Conservation (phyloP, 2,113 vertebrate species). For the Tonatia bakeri region DNA sequence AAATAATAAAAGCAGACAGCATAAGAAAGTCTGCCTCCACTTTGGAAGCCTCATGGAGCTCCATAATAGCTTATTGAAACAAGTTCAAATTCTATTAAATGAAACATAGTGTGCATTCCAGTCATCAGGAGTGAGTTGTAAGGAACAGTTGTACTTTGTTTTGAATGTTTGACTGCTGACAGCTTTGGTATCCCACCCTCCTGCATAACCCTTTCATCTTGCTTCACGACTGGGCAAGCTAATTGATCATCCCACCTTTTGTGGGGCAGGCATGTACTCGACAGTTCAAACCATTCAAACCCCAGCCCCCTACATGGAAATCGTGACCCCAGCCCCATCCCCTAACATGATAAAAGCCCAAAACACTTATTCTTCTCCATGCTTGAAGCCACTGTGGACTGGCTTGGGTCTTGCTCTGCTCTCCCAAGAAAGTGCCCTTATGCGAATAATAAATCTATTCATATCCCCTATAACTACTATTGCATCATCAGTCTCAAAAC, state of each 20-base stretch:
- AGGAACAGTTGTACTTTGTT: neutral
- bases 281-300: neutral
- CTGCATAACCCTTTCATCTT: neutral
- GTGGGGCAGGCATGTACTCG: neutral
- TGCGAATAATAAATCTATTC: neutral
- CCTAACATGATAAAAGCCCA: neutral
- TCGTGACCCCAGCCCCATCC: neutral
- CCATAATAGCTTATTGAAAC: neutral
- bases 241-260: neutral
- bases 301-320: neutral
- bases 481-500: neutral
- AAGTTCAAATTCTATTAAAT: neutral
- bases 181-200: neutral
- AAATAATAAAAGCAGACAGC: neutral
- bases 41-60: neutral
- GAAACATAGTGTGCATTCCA: neutral
- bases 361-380: neutral
- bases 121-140: neutral
- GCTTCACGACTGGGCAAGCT: neutral
- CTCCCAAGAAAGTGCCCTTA: neutral
- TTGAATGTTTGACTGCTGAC: neutral
- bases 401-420: neutral
- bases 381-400: neutral
- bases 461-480: neutral
- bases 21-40: neutral